Conservation (phyloP, 2,888 invertebrate genomes). For the Eupeodes luniger region DNA sequence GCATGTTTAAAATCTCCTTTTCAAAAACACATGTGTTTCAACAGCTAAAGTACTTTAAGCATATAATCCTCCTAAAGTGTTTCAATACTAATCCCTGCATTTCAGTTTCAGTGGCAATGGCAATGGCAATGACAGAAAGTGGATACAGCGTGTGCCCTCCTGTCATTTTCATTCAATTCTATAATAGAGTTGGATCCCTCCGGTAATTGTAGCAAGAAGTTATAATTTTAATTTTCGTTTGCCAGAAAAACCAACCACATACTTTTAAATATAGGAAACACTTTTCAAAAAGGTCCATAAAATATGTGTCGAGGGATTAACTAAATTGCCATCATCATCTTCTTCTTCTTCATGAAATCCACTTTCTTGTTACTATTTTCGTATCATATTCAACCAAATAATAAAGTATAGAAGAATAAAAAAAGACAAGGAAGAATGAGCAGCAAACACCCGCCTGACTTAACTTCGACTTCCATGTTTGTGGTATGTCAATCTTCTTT, state of each 20-base stretch:
- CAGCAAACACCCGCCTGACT: background rate
- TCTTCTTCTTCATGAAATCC: slow-evolving; percentile 43
- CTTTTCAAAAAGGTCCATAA: slow-evolving; percentile 54
- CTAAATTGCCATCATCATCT: slow-evolving; percentile 48
- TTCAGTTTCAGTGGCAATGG: background rate
- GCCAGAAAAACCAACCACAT: slow-evolving; percentile 5
- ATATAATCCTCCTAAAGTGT: slow-evolving; percentile 21
- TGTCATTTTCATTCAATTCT: slow-evolving; percentile 58
- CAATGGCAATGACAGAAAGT: background rate
- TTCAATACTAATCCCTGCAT: background rate
- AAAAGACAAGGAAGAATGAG: background rate
- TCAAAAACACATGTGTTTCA: slow-evolving; percentile 55
- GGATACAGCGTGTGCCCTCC: slow-evolving; percentile 19
- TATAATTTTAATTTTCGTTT: slow-evolving; percentile 51
- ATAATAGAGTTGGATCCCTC: slow-evolving; percentile 54
- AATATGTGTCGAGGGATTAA: slow-evolving; percentile 62
- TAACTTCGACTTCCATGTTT: background rate
- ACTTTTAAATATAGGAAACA: slow-evolving; percentile 23
- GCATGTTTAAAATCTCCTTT: slow-evolving; percentile 29
- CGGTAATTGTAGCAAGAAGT: slow-evolving; percentile 57
- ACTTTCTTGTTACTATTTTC: slow-evolving; percentile 63
- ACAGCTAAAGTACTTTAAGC: slow-evolving; percentile 29
- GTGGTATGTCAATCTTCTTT: slow-evolving; percentile 41
- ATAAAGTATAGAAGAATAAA: background rate
- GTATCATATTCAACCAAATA: slow-evolving; percentile 43